Evolutionary conservation across 2,888 invertebrate genomes (phyloP).

Genomic region (Netelia virgata): DNA sequence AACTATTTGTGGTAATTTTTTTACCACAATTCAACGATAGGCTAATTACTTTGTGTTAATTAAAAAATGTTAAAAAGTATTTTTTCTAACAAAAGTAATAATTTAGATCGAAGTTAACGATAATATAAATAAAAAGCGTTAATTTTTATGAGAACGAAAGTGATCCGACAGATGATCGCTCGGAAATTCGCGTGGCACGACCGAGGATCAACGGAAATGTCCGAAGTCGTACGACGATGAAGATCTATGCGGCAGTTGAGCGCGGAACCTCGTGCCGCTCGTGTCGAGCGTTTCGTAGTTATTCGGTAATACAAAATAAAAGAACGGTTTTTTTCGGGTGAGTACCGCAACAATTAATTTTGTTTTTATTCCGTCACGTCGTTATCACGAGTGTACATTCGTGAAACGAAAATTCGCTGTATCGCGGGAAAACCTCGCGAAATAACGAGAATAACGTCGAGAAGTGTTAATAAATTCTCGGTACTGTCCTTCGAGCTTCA

Average conservation of each 20-base stretch:
- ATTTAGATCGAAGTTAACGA: neutral
- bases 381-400: neutral
- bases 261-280: slow-evolving; percentile 70
- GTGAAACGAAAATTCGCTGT: neutral
- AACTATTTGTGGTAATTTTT: no score
- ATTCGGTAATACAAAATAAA: slow-evolving; percentile 39
- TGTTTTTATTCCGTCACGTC: neutral
- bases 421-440: neutral
- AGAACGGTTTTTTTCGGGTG: slow-evolving; percentile 42
- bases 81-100: no score
- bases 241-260: slow-evolving; percentile 70
- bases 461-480: slow-evolving; percentile 24
- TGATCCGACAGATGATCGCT: slow-evolving; percentile 62
- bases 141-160: slow-evolving; percentile 36
- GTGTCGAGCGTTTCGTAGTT: slow-evolving; percentile 63
- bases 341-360: slow-evolving; percentile 44
- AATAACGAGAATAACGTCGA: neutral
- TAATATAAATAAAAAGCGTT: neutral
- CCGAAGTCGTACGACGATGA: slow-evolving; percentile 63
- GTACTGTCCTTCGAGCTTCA: slow-evolving; percentile 25
- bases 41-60: no score
- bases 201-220: slow-evolving; percentile 63
- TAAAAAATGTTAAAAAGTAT: no score
- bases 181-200: slow-evolving; percentile 71
- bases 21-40: no score